Evolutionary conservation across 64 coral and sea anemone species (phyloP), one percentile per base, ranked within the genome.

Genomic region (Stylophora pistillata): DNA sequence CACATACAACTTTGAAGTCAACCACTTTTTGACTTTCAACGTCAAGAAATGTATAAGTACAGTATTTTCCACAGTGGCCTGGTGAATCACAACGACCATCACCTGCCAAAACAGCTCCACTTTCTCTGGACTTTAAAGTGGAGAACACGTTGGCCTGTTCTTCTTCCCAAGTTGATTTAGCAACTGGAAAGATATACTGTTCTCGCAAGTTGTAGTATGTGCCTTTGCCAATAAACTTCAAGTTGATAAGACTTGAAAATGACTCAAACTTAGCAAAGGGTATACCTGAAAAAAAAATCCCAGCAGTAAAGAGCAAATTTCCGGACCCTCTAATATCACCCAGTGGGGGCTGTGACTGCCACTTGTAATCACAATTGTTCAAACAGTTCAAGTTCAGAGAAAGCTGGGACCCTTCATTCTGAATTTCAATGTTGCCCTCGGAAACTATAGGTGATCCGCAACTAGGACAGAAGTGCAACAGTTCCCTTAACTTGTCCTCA

Each of bases 31-130:
- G 53, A 68, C 18, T 81, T 0, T 34, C n/a, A 5, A 81, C 78
- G 64, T 93, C 91, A 31, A 83, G 53, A 28, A 91, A 62, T 23
- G 77, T 91, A 9, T 91, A 77, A 5, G 79, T 91, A 5, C 89
- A 71, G 23, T 89, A 89, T 23, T 89, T 89, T 56, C 59, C 87
- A 78, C 47, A 55, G 14, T 89, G 87, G 23, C 75, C 87, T 68
- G 87, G 87, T 10, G 31, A 68, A 26, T 89, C 87, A 54, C 58
- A 78, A 52, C 87, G 73, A 1, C 89, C 69, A 76, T 91, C 89
- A 15, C 78, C 79, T 55, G 57, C 73, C 63, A 90, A 90, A 57
- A 78, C 88, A 83, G 53, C 66, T 28, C 58, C 79, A 64, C 59
- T 32, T 53, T 69, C 72, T n/a, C 30, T 47, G 31, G 20, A 5